These are phyloP conservation scores for Spatulosminthurus flaviceps DNA, from an alignment of 2,888 invertebrate species.

Conservation along the genomic window DNA sequence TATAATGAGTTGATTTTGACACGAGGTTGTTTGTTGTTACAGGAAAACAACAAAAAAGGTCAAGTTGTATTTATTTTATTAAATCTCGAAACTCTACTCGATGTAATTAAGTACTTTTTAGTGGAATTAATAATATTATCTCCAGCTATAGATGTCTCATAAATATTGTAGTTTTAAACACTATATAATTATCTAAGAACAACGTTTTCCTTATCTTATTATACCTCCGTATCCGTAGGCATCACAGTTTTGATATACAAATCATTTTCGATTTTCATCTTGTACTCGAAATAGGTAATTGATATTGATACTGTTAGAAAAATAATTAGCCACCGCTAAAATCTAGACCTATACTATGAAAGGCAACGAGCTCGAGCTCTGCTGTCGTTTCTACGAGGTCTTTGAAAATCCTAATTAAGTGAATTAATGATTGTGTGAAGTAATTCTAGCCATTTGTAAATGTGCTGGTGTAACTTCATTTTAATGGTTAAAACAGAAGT, in stretches of 20 bases:
- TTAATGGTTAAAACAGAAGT: too few relatives aligned
- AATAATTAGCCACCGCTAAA: not conserved
- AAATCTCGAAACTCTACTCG: slow-evolving; percentile 1
- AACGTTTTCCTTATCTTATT: not conserved
- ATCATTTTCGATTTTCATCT: slow-evolving; percentile 23
- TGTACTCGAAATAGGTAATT: not conserved
- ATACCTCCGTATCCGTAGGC: not conserved
- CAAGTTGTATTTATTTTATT: slow-evolving; percentile 12
- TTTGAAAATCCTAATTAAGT: too few relatives aligned
- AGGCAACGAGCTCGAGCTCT: too few relatives aligned
- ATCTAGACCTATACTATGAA: too few relatives aligned
- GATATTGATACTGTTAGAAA: not conserved
- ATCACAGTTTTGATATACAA: slow-evolving; percentile 28
- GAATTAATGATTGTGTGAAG: too few relatives aligned
- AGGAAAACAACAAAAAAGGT: slow-evolving; percentile 24
- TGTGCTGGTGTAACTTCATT: too few relatives aligned
- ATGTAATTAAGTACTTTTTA: slow-evolving; percentile 11
- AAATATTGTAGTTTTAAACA: slow-evolving; percentile 11
- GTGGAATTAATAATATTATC: slow-evolving; percentile 7
- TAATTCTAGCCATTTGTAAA: too few relatives aligned
- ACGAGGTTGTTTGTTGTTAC: slow-evolving; percentile 27
- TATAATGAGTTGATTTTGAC: not conserved
- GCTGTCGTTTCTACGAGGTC: too few relatives aligned
- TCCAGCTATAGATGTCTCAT: not conserved
- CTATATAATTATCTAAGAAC: too few relatives aligned